Evolutionary conservation across 2,113 vertebrate species (phyloP).

Genomic region (Aldabrachelys gigantea): DNA sequence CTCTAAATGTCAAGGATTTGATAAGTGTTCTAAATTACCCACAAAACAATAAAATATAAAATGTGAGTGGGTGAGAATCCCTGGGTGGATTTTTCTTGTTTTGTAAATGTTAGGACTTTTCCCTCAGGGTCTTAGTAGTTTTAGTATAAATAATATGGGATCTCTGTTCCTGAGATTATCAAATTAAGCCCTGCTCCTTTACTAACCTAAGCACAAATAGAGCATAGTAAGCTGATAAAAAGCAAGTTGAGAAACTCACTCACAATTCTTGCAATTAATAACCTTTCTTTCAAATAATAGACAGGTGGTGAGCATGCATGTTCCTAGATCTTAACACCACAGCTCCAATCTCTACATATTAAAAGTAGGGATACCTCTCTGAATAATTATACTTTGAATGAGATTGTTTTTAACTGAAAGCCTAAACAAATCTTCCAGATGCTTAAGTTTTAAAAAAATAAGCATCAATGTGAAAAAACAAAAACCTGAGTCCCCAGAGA

Average conservation of each 20-base stretch:
- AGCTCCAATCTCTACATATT: background rate
- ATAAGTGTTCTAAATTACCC: background rate
- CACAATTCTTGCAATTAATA: background rate
- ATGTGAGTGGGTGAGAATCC: background rate
- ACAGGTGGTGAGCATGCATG: background rate
- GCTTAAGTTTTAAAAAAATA: background rate
- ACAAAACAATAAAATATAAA: background rate
- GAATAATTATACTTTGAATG: background rate
- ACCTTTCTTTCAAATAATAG: background rate
- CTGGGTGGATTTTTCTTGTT: background rate
- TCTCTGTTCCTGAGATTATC: background rate
- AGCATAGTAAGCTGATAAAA: background rate
- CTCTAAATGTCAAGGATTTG: background rate
- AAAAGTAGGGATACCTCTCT: background rate
- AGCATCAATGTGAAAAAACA: accelerated
- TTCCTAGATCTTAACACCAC: background rate
- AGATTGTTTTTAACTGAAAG: background rate
- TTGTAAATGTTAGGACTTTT: background rate
- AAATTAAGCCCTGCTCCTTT: background rate
- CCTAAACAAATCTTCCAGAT: background rate
- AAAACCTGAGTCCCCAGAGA: background rate
- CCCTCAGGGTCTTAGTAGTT: background rate
- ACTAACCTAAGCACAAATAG: background rate
- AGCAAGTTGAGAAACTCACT: background rate
- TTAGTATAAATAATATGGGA: background rate